Conservation (phyloP, 2,113 vertebrate species). For the Aptenodytes patagonicus region DNA sequence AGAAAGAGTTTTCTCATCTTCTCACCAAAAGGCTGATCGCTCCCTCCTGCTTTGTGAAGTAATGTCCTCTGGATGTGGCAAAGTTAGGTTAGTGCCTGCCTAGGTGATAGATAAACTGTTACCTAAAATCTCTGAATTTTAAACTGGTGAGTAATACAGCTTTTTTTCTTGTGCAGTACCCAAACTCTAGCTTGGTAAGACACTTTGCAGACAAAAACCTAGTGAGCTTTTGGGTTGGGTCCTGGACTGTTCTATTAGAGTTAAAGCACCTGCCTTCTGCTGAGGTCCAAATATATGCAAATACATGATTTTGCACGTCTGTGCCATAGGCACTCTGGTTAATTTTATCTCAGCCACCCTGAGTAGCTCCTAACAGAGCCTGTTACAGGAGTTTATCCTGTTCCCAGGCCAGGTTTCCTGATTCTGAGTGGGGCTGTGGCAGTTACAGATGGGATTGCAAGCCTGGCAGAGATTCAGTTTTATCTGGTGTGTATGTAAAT, state of each 20-base stretch:
- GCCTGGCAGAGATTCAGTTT: neutral
- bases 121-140: neutral
- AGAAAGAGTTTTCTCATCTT: neutral
- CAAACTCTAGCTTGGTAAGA: neutral
- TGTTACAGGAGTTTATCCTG: neutral
- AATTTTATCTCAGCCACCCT: neutral
- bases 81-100: neutral
- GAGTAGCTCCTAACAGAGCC: neutral
- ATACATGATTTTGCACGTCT: neutral
- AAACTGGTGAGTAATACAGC: neutral
- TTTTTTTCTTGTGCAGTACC: neutral
- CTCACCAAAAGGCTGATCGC: neutral
- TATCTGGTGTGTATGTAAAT: neutral
- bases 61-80: neutral
- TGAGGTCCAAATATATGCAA: neutral
- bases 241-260: neutral
- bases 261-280: neutral
- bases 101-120: neutral
- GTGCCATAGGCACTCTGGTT: neutral
- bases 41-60: neutral
- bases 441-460: neutral
- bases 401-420: neutral
- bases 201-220: neutral
- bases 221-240: neutral
- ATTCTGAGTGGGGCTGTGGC: neutral